A percentile compares a stretch with the other conserved stretches of the same genome.
Evolutionary conservation across 1,140 invertebrate species (phyloP).

Genomic region (Eurytemora carolleeae): DNA sequence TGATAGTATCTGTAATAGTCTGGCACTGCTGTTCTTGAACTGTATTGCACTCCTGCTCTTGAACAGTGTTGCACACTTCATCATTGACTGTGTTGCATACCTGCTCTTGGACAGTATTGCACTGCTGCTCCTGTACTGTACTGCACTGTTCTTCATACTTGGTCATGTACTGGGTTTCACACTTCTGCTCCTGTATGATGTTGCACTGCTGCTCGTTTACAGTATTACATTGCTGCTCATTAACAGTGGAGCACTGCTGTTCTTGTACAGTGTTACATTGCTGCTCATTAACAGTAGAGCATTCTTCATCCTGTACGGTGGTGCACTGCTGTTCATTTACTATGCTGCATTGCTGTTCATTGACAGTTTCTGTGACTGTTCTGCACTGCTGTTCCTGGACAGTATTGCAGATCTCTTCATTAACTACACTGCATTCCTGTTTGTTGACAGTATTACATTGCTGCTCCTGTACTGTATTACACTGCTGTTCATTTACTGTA

Average conservation of each 20-base stretch:
- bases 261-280: constrained; percentile 6
- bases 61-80: no score
- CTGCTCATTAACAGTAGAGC: constrained; percentile 10
- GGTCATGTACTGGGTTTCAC: constrained; percentile 1
- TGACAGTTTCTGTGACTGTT: constrained; percentile 1
- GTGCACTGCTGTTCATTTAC: no score
- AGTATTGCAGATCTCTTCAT: constrained; percentile 11
- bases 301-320: constrained; percentile 6
- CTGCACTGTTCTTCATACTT: constrained; percentile 7
- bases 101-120: constrained; percentile 1
- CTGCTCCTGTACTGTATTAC: constrained; percentile 8
- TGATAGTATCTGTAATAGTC: no score
- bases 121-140: not conserved
- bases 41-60: constrained; percentile 8
- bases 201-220: constrained; percentile 3
- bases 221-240: constrained; percentile 9
- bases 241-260: constrained; percentile 6
- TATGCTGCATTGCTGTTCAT: constrained; percentile 5
- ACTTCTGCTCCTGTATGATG: no score
- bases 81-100: no score
- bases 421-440: no score
- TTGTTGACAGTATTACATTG: constrained; percentile 7
- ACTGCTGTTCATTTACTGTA: no score
- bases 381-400: constrained; percentile 5
- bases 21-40: constrained; percentile 3